Conservation (phyloP, 2,888 invertebrate species). For the Hesperia comma region DNA sequence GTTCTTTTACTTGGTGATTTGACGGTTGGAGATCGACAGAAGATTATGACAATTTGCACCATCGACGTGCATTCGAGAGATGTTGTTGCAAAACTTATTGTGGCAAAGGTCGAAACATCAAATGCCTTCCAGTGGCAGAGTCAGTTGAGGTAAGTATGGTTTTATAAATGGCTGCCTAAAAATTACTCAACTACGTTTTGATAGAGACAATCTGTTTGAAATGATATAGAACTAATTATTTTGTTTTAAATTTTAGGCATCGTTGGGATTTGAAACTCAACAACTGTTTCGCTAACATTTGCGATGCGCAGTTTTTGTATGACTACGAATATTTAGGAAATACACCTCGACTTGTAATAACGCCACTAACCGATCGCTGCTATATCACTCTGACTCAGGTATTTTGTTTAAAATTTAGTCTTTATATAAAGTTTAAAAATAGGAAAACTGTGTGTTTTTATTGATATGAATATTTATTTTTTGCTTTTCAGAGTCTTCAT, state of each 20-base stretch:
- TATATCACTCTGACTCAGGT: constrained; percentile 97
- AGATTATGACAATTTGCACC: constrained; percentile 98
- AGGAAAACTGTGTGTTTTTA: neutral
- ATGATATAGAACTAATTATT: neutral
- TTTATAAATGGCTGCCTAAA: neutral
- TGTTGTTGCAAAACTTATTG: constrained; percentile 94
- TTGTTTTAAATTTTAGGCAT: constrained; percentile 65
- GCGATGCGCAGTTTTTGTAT: constrained; percentile 96
- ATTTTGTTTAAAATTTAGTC: constrained; percentile 12
- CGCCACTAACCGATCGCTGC: constrained; percentile 96
- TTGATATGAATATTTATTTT: neutral
- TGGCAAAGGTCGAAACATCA: constrained; percentile 90
- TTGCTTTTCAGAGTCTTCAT: constrained; percentile 87
- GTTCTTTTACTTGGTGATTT: constrained; percentile 91
- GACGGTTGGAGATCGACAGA: constrained; percentile 92
- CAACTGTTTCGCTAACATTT: constrained; percentile 96
- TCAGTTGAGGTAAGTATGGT: constrained; percentile 86
- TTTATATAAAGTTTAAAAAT: neutral
- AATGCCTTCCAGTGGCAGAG: constrained; percentile 96
- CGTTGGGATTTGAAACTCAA: constrained; percentile 92
- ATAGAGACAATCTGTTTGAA: neutral
- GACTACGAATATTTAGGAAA: constrained; percentile 97
- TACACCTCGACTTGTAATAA: constrained; percentile 96
- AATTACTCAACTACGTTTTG: neutral
- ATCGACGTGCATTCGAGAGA: constrained; percentile 98